Percentiles rank a stretch among this genome's conserved stretches.
Conservation (phyloP, 2,113 vertebrate species). For the Polypterus bichir region DNA sequence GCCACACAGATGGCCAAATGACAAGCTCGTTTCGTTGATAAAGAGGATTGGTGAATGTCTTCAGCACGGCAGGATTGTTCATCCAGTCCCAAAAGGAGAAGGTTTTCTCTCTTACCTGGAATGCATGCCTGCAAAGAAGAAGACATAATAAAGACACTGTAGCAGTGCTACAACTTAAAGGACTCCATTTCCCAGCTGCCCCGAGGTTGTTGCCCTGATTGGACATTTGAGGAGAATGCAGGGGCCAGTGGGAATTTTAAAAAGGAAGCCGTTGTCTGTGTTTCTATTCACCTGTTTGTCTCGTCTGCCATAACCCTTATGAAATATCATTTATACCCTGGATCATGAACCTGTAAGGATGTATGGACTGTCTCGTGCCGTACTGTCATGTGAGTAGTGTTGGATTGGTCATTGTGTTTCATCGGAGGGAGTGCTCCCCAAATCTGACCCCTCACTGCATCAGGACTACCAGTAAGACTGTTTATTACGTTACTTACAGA, state of each 20-base stretch:
- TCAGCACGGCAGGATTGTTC: conserved; percentile 32
- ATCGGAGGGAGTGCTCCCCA: too few species aligned
- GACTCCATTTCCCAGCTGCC: neutral
- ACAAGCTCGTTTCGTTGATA: conserved; percentile 50
- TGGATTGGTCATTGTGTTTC: too few species aligned
- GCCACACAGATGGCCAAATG: conserved; percentile 72
- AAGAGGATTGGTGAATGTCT: conserved; percentile 49
- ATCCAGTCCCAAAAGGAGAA: conserved; percentile 67
- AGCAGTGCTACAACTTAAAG: neutral
- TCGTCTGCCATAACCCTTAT: too few species aligned
- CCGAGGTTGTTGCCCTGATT: neutral
- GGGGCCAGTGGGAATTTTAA: neutral
- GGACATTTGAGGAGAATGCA: neutral
- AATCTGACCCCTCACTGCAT: too few species aligned
- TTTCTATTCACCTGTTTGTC: neutral
- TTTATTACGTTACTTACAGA: too few species aligned
- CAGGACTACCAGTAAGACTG: too few species aligned
- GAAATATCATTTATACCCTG: too few species aligned
- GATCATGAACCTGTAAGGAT: too few species aligned
- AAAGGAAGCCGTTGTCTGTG: neutral
- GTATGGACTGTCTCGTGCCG: too few species aligned
- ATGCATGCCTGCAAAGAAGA: conserved; percentile 38
- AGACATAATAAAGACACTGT: neutral
- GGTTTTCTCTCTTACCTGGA: conserved; percentile 53
- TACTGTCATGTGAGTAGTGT: too few species aligned